Conservation (phyloP, 2,888 invertebrate species). For the Drosophila nigritarsus region DNA sequence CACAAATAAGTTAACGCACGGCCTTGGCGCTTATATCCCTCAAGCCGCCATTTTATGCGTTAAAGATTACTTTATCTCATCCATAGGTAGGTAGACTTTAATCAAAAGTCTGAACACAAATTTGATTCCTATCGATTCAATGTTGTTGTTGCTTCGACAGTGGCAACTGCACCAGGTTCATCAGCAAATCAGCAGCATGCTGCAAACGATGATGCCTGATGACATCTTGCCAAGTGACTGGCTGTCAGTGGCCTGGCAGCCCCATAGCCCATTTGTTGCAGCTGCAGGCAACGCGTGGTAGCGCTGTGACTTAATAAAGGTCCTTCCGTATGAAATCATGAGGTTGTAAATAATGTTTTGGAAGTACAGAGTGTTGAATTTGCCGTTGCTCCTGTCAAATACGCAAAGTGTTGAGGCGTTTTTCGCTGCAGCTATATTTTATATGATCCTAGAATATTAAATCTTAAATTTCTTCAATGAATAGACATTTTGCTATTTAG, state of each 20-base stretch:
- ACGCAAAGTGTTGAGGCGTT: background rate
- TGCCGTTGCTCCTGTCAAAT: conserved; percentile 50
- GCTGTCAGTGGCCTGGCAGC: conserved; percentile 8
- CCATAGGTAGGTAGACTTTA: background rate
- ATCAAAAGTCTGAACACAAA: conserved; percentile 12
- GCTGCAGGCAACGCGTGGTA: conserved; percentile 17
- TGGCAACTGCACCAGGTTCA: conserved; percentile 26
- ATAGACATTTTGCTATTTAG: background rate
- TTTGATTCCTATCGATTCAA: conserved; percentile 11
- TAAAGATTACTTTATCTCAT: conserved; percentile 2
- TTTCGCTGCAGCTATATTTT: background rate
- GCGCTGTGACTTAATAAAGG: conserved; percentile 32
- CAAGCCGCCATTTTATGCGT: conserved; percentile 6
- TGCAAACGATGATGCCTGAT: conserved; percentile 54
- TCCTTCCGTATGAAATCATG: conserved; percentile 50
- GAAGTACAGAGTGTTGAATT: conserved; percentile 40
- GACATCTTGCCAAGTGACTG: conserved; percentile 25
- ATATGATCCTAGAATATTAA: background rate
- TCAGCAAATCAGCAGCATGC: conserved; percentile 29
- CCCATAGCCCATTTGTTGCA: conserved; percentile 36
- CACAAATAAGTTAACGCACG: conserved; percentile 31
- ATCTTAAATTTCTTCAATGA: background rate
- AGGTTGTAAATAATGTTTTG: conserved; percentile 61
- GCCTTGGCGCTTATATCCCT: conserved; percentile 6
- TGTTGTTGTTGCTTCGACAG: conserved; percentile 6